Evolutionary conservation across 2,888 invertebrate species (phyloP).

Genomic region (Agrotis clavis): DNA sequence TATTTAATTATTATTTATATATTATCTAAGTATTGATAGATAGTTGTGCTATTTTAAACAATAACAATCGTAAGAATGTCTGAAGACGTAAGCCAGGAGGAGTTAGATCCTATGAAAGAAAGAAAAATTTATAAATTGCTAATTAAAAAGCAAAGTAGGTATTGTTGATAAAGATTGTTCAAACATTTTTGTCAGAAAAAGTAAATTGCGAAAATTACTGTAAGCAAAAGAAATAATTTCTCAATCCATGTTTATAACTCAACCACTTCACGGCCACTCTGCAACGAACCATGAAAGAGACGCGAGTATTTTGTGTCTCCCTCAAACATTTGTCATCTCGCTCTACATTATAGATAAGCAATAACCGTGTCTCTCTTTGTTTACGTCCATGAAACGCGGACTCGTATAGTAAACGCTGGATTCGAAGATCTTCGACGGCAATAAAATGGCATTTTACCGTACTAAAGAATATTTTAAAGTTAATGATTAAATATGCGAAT

Average conservation of each 20-base stretch:
- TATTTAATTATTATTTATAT: neutral
- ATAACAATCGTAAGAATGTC: neutral
- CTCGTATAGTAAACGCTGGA: slow-evolving; percentile 77
- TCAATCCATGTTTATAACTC: slow-evolving; percentile 60
- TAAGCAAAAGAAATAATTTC: slow-evolving; percentile 54
- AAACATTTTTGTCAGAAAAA: slow-evolving; percentile 8
- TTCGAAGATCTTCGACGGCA: slow-evolving; percentile 62
- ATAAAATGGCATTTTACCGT: slow-evolving; percentile 7
- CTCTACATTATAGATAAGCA: slow-evolving; percentile 77
- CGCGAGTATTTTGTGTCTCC: slow-evolving; percentile 70
- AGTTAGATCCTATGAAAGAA: neutral
- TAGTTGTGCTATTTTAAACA: neutral
- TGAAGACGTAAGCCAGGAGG: neutral
- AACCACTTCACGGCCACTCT: slow-evolving; percentile 66
- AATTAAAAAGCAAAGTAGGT: neutral
- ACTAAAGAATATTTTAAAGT: neutral
- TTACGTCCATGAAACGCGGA: slow-evolving; percentile 86
- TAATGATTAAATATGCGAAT: slow-evolving; percentile 3
- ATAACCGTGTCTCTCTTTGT: slow-evolving; percentile 85
- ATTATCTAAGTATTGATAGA: neutral
- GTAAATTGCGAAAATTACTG: slow-evolving; percentile 16
- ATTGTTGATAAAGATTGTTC: neutral
- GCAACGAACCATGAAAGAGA: slow-evolving; percentile 74
- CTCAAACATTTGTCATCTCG: slow-evolving; percentile 73
- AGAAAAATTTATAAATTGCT: neutral